Conservation (phyloP, 2,888 invertebrate genomes). For the Alloscopus bannaensis region DNA sequence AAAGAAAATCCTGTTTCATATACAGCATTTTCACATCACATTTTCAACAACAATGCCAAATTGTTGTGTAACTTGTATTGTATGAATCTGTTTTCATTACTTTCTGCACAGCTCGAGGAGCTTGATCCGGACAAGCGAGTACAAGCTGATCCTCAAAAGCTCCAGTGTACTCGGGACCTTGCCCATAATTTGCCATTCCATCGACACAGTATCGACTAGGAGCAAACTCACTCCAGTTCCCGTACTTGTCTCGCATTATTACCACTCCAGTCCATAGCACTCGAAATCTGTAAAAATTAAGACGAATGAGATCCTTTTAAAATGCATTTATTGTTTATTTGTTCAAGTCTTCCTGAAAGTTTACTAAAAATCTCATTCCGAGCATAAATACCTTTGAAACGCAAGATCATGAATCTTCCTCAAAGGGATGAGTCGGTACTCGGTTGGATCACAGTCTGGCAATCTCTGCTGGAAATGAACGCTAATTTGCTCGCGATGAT, state of each 20-base stretch:
- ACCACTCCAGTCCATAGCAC: conserved; percentile 56
- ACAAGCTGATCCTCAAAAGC: conserved; percentile 45
- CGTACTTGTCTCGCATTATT: conserved; percentile 36
- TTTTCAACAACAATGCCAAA: too few relatives aligned
- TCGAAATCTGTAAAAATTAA: conserved; percentile 37
- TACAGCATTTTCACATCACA: not conserved
- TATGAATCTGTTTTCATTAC: not conserved
- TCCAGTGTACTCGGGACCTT: conserved; percentile 4
- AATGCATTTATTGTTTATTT: not conserved
- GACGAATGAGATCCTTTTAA: not conserved
- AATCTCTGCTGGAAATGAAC: conserved; percentile 23
- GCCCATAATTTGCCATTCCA: conserved; percentile 42
- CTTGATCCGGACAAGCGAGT: conserved; percentile 40
- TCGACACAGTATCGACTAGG: conserved; percentile 41
- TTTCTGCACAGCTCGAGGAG: too few relatives aligned
- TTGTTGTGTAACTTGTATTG: not conserved
- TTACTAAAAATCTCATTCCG: not conserved
- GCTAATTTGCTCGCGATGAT: conserved; percentile 41
- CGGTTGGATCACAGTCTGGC: conserved; percentile 18
- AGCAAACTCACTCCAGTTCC: conserved; percentile 41
- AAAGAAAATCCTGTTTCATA: conserved; percentile 6
- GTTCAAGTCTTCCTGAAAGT: too few relatives aligned
- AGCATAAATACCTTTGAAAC: conserved; percentile 11
- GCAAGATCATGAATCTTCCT: conserved; percentile 23
- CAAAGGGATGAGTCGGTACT: conserved; percentile 3